Evolutionary conservation across 2,888 invertebrate genomes (phyloP), one percentile per base, ranked within the genome.

Genomic region (Drosophila atripex): DNA sequence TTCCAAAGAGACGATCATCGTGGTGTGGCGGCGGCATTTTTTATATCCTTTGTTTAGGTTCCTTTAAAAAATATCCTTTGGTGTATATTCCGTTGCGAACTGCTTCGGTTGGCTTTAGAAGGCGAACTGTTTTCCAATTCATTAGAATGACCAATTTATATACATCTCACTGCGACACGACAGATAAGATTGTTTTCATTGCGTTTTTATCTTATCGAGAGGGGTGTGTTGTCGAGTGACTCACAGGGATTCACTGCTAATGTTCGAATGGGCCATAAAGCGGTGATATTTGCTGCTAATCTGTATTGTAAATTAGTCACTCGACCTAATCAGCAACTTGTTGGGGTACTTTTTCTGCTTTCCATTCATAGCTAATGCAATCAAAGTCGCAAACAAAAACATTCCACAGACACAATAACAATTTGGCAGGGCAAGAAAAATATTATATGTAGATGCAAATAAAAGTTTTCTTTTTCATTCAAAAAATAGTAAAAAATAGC

Each of bases 1-100:
- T 72, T 52, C 80, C 80, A 23, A 82, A 86, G 11, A 80, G 76
- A 25, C 80, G 80, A 41, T 84, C 64, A 5, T 85, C 54, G 60
- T 63, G 55, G n/a, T 64, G 57, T 64, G 80, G 80, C 18, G 86
- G 84, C 54, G 80, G 11, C 80, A 82, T 82, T 38, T 53, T 47
- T 12, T 46, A 18, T 23, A 61, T 2, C 12, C 21, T 47, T 39
- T 16, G 4, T 11, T n/a, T 12, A 2, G 60, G 66, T 51, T 16
- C 39, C 16, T 39, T 25, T 46, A 6, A 6, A 6, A 14, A 35
- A 32, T 18, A 51, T 59, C 53, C 59, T 32, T 69, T 39, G 21
- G 14, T 8, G 0, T 46, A 1, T 35, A 43, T 35, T 45, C 6
- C 54, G 18, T 28, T 1, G n/a, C 50, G 68, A 50, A 73, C 49